Evolutionary conservation across 37 sponge, comb jelly and placozoan species (phyloP).

Genomic region (Geodia barretti): DNA sequence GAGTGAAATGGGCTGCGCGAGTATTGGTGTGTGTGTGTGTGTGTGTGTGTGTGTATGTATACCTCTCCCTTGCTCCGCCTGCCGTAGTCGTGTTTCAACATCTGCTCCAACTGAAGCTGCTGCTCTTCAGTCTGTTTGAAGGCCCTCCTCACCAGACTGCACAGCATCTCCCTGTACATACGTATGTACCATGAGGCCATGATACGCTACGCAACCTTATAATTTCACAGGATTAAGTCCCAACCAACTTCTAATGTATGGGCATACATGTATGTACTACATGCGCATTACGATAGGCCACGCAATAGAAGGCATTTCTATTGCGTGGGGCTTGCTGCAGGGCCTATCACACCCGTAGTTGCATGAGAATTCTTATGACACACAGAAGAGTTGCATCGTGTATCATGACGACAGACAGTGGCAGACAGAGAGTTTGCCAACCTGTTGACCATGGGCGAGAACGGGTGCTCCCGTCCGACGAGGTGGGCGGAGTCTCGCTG

Average conservation of each 20-base stretch:
- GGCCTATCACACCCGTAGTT: no score
- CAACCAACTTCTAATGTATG: no score
- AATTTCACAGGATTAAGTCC: no score
- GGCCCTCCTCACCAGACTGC: slow-evolving; percentile 51
- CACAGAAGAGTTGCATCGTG: neutral
- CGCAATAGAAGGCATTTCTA: no score
- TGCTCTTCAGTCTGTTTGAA: slow-evolving; percentile 81
- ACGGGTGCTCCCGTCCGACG: slow-evolving; percentile 54
- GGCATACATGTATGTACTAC: no score
- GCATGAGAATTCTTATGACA: no score
- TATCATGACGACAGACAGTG: neutral
- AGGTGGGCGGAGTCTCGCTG: neutral
- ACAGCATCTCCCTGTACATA: slow-evolving; percentile 77
- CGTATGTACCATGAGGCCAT: no score
- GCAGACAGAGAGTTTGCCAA: neutral
- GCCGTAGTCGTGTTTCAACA: slow-evolving; percentile 57
- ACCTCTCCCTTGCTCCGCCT: slow-evolving; percentile 83
- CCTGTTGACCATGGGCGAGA: slow-evolving; percentile 65
- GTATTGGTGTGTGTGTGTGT: no score
- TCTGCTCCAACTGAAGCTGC: slow-evolving; percentile 65
- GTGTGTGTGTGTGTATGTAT: neutral
- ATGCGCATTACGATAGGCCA: no score
- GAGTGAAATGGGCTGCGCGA: no score
- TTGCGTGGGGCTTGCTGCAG: no score
- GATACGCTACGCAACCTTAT: no score